A percentile compares a stretch with the other conserved stretches of the same genome.
These are phyloP conservation scores for fruit fly (Drosophila melanogaster) DNA, from an alignment of 1,140 invertebrate species.

Conservation along the genomic window Release_6_plus_ISO1_MT NT_037436.4:10339001-10339500, in stretches of 20 bases:
- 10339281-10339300: constrained; percentile 22
- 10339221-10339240: constrained; percentile 37
- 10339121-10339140: constrained; percentile 35
- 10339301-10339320: constrained; percentile 24
- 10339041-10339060: background rate
- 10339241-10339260: constrained; percentile 43
- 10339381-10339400: constrained; percentile 70
- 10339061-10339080: background rate
- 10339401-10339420: constrained; percentile 38
- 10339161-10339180: background rate
- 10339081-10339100: background rate
- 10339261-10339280: constrained; percentile 43
- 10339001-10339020: background rate
- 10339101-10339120: constrained; percentile 3
- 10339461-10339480: constrained; percentile 52
- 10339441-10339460: constrained; percentile 82
- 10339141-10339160: constrained; percentile 8
- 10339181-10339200: constrained; percentile 22
- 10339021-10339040: background rate
- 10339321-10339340: constrained; percentile 30
- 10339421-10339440: constrained; percentile 79
- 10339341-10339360: constrained; percentile 37
- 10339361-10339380: constrained; percentile 64
- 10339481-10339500: background rate
- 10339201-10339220: constrained; percentile 27